Evolutionary conservation across 2,113 vertebrate species (phyloP).

Genomic region (Spilogale gracilis): DNA sequence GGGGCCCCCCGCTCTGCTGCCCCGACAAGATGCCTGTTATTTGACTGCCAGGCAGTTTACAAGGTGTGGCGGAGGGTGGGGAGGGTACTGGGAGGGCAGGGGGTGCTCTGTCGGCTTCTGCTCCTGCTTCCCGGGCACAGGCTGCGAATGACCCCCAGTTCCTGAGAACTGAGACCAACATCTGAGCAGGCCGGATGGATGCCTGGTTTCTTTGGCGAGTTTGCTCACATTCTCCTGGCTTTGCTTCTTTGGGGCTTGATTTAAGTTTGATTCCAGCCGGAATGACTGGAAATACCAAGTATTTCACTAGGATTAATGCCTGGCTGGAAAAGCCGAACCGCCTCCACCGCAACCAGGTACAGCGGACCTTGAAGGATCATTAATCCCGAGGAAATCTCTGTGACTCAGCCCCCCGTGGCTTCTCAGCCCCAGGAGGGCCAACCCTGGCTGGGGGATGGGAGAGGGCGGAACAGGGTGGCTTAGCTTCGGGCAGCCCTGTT

Average conservation of each 20-base stretch:
- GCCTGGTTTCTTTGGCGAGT: constrained; percentile 35
- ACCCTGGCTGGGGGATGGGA: not conserved
- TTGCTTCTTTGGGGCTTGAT: constrained; percentile 32
- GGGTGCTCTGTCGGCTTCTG: fast-evolving
- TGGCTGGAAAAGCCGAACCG: constrained; percentile 6
- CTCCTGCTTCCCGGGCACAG: not conserved
- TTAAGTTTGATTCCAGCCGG: constrained; percentile 76
- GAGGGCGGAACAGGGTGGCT: not conserved
- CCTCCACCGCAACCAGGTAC: constrained; percentile 68
- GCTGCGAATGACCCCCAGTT: not conserved
- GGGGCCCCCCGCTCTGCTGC: not conserved
- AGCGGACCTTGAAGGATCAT: not conserved
- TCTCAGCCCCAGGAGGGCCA: not conserved
- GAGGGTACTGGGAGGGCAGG: fast-evolving
- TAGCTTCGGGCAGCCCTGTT: not conserved
- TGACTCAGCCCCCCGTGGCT: constrained; percentile 69
- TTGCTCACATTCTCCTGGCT: constrained; percentile 73
- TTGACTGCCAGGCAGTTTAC: fast-evolving
- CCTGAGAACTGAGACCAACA: not conserved
- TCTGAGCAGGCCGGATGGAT: not conserved
- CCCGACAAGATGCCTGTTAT: not conserved
- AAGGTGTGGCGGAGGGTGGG: not conserved
- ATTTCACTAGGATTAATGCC: constrained; percentile 75
- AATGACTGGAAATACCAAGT: constrained; percentile 83
- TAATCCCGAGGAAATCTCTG: constrained; percentile 73